Base-by-base conservation (phyloP, 2,113 vertebrate genomes). In the Hemichromis elongatus region DNA sequence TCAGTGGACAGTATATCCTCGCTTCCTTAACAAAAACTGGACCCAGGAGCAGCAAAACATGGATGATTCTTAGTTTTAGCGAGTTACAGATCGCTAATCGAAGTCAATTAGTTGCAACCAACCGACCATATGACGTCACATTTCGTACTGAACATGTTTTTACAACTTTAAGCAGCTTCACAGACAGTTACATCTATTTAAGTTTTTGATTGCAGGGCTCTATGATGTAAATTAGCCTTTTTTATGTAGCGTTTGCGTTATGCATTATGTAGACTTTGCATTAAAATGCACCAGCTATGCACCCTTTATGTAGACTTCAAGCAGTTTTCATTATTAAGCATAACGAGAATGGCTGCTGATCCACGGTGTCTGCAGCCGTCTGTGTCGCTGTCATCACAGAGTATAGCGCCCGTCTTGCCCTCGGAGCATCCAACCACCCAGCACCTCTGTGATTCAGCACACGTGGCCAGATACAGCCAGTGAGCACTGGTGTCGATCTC, bases 1-100 rank as follows among this genome's bases (percentile, higher is more conserved):
- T 30, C 5, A 1, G 56, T 18, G 14, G 26, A 59, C 14, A 30
- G 30, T 30, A 30, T 30, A 30, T 30, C 2, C 56, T 59, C 0
- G 1, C 26, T 59, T 59, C 30, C 56, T 59, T 2, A 30, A 59
- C 0, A 30, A 18, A 18, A 59, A 59, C 3, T 59, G 56, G 14
- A 59, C 56, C 1, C 3, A 30, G 0, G 2, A 26, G 56, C 1
- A 0, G 0, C 56, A 33, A 8, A 6, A 33, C 33, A 7, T 8
- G 3, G 54, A 56, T 26, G 54, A 14, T 26, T 26, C 33, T 59
- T 59, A 33, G 28, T 2, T 33, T 19, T 59, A 59, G n/a, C n/a
- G n/a, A n/a, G n/a, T n/a, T n/a, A n/a, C n/a, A n/a, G n/a, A n/a
- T n/a, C n/a, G n/a, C 28, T 57, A 57, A 57, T 16, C 7, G 9